Conservation (phyloP, 37 sponge, comb jelly and placozoan genomes). For the Cliona cf. orientalis region DNA sequence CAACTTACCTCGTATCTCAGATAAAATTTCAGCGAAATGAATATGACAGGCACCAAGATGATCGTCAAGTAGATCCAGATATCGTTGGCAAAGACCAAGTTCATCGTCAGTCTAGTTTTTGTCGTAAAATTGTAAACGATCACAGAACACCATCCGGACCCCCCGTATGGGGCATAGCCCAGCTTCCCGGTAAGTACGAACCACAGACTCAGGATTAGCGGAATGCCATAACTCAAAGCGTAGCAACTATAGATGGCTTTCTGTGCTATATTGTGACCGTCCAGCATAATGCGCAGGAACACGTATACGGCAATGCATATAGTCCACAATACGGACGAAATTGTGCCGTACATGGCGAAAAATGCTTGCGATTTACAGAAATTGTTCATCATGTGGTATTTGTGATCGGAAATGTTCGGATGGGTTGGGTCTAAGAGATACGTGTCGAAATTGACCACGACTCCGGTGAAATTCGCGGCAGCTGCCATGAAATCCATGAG, state of each 20-base stretch:
- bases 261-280: neutral
- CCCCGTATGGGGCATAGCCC: slow-evolving; percentile 30
- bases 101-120: neutral
- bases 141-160: slow-evolving; percentile 77
- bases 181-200: slow-evolving; percentile 12
- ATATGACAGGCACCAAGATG: slow-evolving; percentile 53
- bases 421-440: neutral
- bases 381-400: neutral
- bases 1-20: slow-evolving; percentile 21
- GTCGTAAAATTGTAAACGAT: neutral
- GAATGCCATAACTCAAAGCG: slow-evolving; percentile 47
- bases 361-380: slow-evolving; percentile 51
- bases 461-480: slow-evolving; percentile 57
- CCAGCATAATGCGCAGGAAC: slow-evolving; percentile 38
- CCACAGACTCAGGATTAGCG: slow-evolving; percentile 45
- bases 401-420: neutral
- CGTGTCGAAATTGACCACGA: slow-evolving; percentile 33
- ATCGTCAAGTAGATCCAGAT: slow-evolving; percentile 71
- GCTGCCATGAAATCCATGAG: slow-evolving; percentile 65
- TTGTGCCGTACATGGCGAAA: slow-evolving; percentile 62
- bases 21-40: slow-evolving; percentile 42
- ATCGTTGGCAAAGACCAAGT: slow-evolving; percentile 60
- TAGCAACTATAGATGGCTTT: slow-evolving; percentile 9
- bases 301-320: slow-evolving; percentile 63
- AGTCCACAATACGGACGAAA: slow-evolving; percentile 71